Conservation (phyloP, 2,113 vertebrate species). For the Apteryx owenii region DNA sequence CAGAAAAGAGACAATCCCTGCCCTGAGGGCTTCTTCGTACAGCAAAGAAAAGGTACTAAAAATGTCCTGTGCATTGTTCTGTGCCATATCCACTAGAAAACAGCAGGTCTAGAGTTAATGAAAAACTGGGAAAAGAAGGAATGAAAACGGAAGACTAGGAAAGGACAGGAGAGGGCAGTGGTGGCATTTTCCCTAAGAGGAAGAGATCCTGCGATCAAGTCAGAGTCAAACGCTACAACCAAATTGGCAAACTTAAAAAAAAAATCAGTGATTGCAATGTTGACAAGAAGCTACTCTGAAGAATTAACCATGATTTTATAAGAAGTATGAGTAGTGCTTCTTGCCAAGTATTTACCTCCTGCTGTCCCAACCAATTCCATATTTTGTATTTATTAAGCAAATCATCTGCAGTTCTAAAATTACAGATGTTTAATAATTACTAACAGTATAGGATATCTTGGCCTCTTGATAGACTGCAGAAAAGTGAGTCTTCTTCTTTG, state of each 20-base stretch:
- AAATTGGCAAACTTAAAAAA: not conserved
- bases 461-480: not conserved
- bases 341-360: not conserved
- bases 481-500: not conserved
- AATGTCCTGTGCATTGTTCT: not conserved
- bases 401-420: not conserved
- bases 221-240: not conserved
- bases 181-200: conserved; percentile 49
- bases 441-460: not conserved
- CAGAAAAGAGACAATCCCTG: not conserved
- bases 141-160: not conserved
- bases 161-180: conserved; percentile 71
- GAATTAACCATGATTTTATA: not conserved
- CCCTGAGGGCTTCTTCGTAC: not conserved
- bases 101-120: not conserved
- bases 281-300: not conserved
- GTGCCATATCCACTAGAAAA: not conserved
- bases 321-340: not conserved
- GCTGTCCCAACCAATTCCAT: not conserved
- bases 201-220: not conserved
- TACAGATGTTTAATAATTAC: not conserved
- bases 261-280: not conserved
- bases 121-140: not conserved
- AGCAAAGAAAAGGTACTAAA: not conserved
- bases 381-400: not conserved